Conservation (phyloP, 2,797 vertebrate species). For the Vireo griseus region DNA sequence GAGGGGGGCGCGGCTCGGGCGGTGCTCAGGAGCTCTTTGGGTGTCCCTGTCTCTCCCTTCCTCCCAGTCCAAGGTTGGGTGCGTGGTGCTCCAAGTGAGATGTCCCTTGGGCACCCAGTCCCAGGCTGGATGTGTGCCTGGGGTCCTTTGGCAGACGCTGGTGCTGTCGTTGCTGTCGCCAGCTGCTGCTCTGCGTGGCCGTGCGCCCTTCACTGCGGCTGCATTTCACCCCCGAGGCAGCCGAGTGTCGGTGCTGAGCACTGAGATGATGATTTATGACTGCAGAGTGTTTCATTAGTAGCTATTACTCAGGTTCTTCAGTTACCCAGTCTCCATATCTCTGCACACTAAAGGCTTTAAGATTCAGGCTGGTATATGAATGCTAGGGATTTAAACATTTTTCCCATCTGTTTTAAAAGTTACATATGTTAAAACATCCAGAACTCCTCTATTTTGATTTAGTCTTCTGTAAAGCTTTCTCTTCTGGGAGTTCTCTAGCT, state of each 20-base stretch:
- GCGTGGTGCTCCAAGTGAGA: background rate
- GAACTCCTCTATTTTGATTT: slow-evolving; percentile 37
- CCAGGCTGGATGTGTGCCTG: background rate
- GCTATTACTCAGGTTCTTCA: slow-evolving; percentile 29
- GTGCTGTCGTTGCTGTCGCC: background rate
- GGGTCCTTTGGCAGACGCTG: background rate
- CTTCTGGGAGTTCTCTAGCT: slow-evolving; percentile 27
- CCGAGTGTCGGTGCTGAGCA: background rate
- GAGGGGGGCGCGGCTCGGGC: background rate
- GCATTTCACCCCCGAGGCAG: slow-evolving; percentile 13
- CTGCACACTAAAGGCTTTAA: background rate
- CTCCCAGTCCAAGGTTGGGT: background rate
- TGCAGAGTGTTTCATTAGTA: slow-evolving; percentile 36
- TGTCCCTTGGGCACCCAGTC: background rate
- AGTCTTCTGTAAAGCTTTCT: slow-evolving; percentile 15
- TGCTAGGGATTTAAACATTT: slow-evolving; percentile 11
- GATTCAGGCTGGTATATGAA: background rate
- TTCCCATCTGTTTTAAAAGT: slow-evolving; percentile 45
- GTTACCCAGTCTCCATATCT: background rate
- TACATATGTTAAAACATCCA: slow-evolving; percentile 26
- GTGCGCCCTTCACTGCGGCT: background rate
- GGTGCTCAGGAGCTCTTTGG: background rate
- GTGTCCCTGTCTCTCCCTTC: background rate
- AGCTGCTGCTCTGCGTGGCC: background rate
- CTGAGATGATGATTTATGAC: slow-evolving; percentile 40